A percentile compares a stretch with the other conserved stretches of the same genome.
These are phyloP conservation scores for Bombus superbus DNA, from an alignment of 1,140 invertebrate species.

Conservation along the genomic window DNA sequence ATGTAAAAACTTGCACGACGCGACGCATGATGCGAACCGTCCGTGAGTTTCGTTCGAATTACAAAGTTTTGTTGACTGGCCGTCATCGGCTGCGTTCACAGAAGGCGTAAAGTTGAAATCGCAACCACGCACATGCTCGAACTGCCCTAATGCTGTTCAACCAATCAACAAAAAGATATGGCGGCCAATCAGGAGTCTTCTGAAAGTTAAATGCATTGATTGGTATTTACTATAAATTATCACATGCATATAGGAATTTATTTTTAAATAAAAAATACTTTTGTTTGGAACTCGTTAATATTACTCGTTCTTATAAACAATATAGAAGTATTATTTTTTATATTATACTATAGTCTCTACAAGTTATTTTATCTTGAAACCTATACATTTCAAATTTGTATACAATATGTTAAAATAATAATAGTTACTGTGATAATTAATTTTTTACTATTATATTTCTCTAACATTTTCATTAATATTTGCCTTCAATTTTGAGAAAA, in stretches of 20 bases:
- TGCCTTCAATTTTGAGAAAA: background rate
- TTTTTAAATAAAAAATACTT: background rate
- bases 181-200: conserved; percentile 6
- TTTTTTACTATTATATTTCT: background rate
- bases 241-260: background rate
- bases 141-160: background rate
- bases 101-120: conserved; percentile 59
- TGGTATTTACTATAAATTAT: background rate
- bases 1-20: conserved; percentile 9
- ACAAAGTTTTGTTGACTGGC: conserved; percentile 53
- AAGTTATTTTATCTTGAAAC: too few species aligned
- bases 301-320: background rate
- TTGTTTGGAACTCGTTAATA: background rate
- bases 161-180: conserved; percentile 5
- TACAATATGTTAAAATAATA: too few species aligned
- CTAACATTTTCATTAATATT: background rate
- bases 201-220: background rate
- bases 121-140: conserved; percentile 53
- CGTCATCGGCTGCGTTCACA: conserved; percentile 51
- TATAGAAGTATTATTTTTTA: too few species aligned
- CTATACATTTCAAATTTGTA: too few species aligned
- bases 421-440: background rate
- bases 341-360: too few species aligned
- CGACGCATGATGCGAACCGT: conserved; percentile 40
- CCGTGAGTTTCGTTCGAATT: conserved; percentile 52